These are phyloP conservation scores for Beaufortia kweichowensis DNA, from an alignment of 2,113 vertebrate species.

Conservation along the genomic window DNA sequence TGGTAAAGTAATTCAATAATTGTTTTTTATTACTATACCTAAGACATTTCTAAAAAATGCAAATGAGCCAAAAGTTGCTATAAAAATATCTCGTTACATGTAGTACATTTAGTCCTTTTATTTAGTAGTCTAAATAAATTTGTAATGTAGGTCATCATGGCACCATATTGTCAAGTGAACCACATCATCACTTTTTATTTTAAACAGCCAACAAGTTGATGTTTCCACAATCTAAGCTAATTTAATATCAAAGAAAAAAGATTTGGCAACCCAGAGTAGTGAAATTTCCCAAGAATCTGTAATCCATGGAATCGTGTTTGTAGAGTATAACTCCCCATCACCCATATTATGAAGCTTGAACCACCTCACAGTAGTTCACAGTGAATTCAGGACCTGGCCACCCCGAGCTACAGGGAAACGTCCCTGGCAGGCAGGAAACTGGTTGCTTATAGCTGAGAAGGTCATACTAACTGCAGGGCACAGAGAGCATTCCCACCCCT, in stretches of 20 bases:
- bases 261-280: constrained; percentile 6
- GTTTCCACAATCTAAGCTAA: not conserved
- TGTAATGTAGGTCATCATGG: no score
- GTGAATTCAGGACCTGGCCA: not conserved
- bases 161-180: no score
- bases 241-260: not conserved
- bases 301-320: constrained; percentile 24
- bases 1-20: no score
- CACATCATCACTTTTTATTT: no score
- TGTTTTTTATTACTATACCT: no score
- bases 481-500: constrained; percentile 18
- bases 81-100: no score
- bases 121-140: no score
- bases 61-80: no score
- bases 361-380: not conserved
- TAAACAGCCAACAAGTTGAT: no score
- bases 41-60: no score
- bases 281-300: constrained; percentile 34
- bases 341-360: constrained; percentile 55
- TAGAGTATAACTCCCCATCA: constrained; percentile 44
- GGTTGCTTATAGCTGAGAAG: constrained; percentile 49
- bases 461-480: constrained; percentile 56
- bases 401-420: not conserved
- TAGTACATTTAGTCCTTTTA: no score
- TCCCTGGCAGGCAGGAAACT: constrained; percentile 44